A percentile compares a stretch with the other conserved stretches of the same genome.
phyloP scores from a whole-genome alignment of 2,888 invertebrate species.

The Acleris emargana region DNA sequence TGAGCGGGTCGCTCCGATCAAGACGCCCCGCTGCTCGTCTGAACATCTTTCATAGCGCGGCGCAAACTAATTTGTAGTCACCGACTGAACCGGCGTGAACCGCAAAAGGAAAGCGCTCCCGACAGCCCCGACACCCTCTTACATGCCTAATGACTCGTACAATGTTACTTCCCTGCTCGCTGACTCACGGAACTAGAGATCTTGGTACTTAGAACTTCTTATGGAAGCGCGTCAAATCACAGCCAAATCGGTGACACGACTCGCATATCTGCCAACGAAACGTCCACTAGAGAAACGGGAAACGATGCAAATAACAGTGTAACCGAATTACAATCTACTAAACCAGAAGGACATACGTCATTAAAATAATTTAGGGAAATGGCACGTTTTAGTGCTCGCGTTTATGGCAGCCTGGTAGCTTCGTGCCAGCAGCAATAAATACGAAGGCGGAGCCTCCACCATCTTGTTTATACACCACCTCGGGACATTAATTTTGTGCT shows the following conservation, averaged over 20 bases:
- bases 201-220: constrained; percentile 37
- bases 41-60: constrained; percentile 55
- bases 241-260: constrained; percentile 44
- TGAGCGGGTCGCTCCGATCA: constrained; percentile 61
- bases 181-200: constrained; percentile 38
- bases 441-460: constrained; percentile 64
- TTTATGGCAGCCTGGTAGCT: constrained; percentile 65
- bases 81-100: constrained; percentile 47
- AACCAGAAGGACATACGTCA: constrained; percentile 67
- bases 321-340: constrained; percentile 68
- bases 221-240: constrained; percentile 48
- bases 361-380: constrained; percentile 77
- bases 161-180: constrained; percentile 48
- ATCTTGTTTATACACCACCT: constrained; percentile 70
- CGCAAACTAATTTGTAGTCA: constrained; percentile 71
- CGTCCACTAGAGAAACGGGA: constrained; percentile 48
- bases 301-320: constrained; percentile 50
- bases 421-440: constrained; percentile 72
- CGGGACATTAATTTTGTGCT: constrained; percentile 69
- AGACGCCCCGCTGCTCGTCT: constrained; percentile 61
- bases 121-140: constrained; percentile 50
- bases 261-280: constrained; percentile 57
- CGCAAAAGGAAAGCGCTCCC: constrained; percentile 61
- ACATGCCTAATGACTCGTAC: constrained; percentile 65
- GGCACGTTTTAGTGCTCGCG: constrained; percentile 71